Percentiles rank a stretch among this genome's conserved stretches.
These are phyloP conservation scores for Sisyra nigra DNA, from an alignment of 2,888 invertebrate genomes.

Conservation along the genomic window DNA sequence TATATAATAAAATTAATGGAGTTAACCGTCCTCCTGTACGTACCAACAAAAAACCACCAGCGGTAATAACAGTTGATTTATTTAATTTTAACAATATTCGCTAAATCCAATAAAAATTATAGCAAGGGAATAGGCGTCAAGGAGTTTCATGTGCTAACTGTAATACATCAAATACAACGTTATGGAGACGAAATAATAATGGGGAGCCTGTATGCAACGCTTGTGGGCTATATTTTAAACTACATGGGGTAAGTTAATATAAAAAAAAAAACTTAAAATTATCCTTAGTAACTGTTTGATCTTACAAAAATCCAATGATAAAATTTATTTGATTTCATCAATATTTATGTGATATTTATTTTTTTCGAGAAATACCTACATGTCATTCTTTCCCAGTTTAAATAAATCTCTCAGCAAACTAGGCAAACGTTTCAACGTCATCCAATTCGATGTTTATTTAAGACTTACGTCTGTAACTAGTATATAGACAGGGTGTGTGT, in stretches of 20 bases:
- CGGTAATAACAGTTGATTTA: conserved; percentile 29
- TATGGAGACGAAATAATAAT: conserved; percentile 94
- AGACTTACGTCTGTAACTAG: no score
- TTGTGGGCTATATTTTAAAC: conserved; percentile 77
- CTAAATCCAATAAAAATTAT: conserved; percentile 19
- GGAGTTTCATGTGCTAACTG: conserved; percentile 94
- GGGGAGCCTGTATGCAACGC: conserved; percentile 99
- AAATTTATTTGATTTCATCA: no score
- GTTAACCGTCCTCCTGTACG: conserved; percentile 63
- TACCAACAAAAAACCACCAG: conserved; percentile 45
- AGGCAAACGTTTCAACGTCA: no score
- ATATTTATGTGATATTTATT: no score
- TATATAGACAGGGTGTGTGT: no score
- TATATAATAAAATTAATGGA: conserved; percentile 43
- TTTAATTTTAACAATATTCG: conserved; percentile 5
- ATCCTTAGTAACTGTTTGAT: not conserved
- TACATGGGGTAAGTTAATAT: conserved; percentile 49
- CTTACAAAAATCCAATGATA: not conserved
- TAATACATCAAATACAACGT: conserved; percentile 84
- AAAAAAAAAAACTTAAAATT: not conserved
- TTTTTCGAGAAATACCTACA: no score
- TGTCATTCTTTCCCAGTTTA: no score
- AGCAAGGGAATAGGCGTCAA: conserved; percentile 42
- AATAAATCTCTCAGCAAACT: no score
- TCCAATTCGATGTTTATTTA: no score